Conservation (phyloP, 2,113 vertebrate species). For the Pseudorectes ferrugineus region DNA sequence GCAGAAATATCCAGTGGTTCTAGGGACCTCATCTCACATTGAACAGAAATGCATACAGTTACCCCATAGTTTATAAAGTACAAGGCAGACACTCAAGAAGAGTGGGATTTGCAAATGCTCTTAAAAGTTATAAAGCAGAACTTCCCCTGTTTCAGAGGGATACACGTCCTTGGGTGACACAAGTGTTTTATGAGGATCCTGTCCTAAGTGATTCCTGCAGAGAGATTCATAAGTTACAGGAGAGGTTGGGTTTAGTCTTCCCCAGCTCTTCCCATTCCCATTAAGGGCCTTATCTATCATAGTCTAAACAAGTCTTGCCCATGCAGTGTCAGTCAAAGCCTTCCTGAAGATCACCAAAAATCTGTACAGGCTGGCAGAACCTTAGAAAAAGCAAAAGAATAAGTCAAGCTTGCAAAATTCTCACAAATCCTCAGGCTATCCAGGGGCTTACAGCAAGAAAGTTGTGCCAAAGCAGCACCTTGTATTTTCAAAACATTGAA, state of each 20-base stretch:
- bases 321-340: background rate
- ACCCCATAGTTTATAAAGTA: background rate
- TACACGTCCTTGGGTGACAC: accelerated
- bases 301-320: background rate
- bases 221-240: background rate
- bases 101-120: background rate
- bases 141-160: background rate
- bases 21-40: background rate
- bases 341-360: background rate
- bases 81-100: background rate
- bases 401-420: background rate
- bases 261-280: background rate
- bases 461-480: background rate
- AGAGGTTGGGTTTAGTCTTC: background rate
- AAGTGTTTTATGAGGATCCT: background rate
- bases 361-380: background rate
- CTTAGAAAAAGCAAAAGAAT: background rate
- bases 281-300: background rate
- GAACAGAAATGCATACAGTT: background rate
- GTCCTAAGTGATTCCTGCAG: background rate
- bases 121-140: background rate
- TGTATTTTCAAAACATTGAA: background rate
- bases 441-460: background rate
- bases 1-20: background rate
- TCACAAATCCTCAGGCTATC: background rate